Conservation (phyloP, 1,140 invertebrate species). For the Belonocnema kinseyi region DNA sequence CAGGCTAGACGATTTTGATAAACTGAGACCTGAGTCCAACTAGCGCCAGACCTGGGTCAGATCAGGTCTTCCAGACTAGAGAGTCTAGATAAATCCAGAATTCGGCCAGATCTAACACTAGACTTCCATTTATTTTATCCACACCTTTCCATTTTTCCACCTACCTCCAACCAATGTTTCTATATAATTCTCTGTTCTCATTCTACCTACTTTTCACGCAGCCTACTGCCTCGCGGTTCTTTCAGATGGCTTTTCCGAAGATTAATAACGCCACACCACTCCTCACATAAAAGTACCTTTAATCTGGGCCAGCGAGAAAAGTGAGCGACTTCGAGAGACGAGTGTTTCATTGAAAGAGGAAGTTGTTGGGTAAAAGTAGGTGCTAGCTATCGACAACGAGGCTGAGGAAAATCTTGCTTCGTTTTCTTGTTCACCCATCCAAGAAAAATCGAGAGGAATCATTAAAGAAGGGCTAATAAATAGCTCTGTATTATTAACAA, state of each 20-base stretch:
- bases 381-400: not conserved
- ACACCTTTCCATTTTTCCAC: too few species aligned
- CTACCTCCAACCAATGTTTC: not conserved
- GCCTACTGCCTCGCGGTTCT: conserved; percentile 6
- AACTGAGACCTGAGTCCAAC: too few species aligned
- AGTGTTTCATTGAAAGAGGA: conserved; percentile 1
- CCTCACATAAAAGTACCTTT: conserved; percentile 60
- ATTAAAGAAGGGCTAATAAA: not conserved
- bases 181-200: conserved; percentile 8
- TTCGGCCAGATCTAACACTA: too few species aligned
- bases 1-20: too few species aligned
- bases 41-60: too few species aligned
- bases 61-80: too few species aligned
- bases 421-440: not conserved
- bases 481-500: not conserved
- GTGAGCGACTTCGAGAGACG: conserved; percentile 42
- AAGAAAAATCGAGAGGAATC: not conserved
- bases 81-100: too few species aligned
- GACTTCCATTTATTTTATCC: too few species aligned
- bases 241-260: conserved; percentile 50
- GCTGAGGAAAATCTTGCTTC: not conserved
- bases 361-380: not conserved
- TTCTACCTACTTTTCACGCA: conserved; percentile 17
- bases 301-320: conserved; percentile 57
- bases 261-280: conserved; percentile 58